Percentiles rank a stretch among this genome's conserved stretches.
phyloP scores from a whole-genome alignment of 2,113 vertebrate genomes.

The Gracilinanus agilis region DNA sequence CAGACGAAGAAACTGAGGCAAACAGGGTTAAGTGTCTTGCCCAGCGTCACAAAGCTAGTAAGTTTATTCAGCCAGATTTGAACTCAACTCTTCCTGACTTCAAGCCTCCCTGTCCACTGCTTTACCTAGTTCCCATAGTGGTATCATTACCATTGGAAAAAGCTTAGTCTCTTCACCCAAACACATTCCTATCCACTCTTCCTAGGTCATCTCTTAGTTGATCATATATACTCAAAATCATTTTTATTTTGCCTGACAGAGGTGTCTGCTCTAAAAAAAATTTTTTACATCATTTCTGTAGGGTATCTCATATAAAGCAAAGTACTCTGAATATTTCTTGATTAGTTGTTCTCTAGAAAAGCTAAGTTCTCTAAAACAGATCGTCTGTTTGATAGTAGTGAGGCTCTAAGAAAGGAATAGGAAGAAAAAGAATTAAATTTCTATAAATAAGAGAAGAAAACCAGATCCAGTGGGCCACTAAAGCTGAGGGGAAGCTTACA shows the following conservation, averaged over 20 bases:
- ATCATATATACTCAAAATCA: not conserved
- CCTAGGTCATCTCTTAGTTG: not conserved
- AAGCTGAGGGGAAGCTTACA: not conserved
- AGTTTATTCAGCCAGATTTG: too few species aligned
- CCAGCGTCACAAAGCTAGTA: too few species aligned
- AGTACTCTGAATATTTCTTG: constrained; percentile 4
- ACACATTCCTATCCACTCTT: not conserved
- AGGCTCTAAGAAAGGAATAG: not conserved
- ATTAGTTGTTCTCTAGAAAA: constrained; percentile 37
- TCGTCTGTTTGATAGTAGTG: not conserved
- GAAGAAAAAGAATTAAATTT: not conserved
- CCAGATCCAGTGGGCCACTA: not conserved
- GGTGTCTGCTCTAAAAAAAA: not conserved
- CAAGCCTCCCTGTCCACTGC: too few species aligned
- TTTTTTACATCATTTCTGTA: not conserved
- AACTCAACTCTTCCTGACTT: too few species aligned
- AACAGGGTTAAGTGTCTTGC: too few species aligned
- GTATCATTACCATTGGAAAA: not conserved
- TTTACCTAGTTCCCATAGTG: too few species aligned
- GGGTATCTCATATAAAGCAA: not conserved
- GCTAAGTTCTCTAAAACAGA: not conserved
- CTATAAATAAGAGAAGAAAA: not conserved
- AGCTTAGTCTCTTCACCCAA: not conserved
- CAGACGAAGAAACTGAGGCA: too few species aligned
- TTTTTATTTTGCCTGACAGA: constrained; percentile 2